Conservation (phyloP, 2,113 vertebrate species). For the Mormyrus iriodes region DNA sequence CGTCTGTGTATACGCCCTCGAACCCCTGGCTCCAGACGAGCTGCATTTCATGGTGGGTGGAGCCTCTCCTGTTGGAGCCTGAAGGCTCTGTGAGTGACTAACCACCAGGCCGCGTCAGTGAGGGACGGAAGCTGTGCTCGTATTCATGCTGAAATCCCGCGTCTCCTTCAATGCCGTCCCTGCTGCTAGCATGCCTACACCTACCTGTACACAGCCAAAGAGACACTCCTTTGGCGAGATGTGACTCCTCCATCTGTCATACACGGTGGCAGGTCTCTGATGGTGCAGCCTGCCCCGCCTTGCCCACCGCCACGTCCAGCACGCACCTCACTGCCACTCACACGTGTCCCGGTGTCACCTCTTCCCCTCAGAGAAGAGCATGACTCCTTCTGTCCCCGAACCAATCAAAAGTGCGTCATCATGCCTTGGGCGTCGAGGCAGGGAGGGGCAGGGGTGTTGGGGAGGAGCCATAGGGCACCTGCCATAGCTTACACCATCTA, state of each 20-base stretch:
- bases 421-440: conserved; percentile 46
- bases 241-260: neutral
- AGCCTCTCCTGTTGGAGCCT: conserved; percentile 33
- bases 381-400: conserved; percentile 42
- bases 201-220: neutral
- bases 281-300: neutral
- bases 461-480: conserved; percentile 52
- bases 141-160: neutral
- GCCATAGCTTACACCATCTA: conserved; percentile 57
- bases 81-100: neutral
- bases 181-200: neutral
- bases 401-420: conserved; percentile 50
- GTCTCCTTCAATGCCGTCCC: neutral
- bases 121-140: neutral
- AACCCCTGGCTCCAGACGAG: neutral
- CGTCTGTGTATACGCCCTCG: neutral
- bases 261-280: neutral
- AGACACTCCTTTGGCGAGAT: neutral
- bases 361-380: neutral
- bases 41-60: neutral
- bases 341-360: conserved; percentile 1
- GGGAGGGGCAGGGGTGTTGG: conserved; percentile 55
- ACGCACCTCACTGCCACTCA: neutral
- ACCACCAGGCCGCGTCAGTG: neutral
- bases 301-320: neutral